phyloP scores from a whole-genome alignment of 64 coral and sea anemone genomes.

The Astreopora myriophthalma region DNA sequence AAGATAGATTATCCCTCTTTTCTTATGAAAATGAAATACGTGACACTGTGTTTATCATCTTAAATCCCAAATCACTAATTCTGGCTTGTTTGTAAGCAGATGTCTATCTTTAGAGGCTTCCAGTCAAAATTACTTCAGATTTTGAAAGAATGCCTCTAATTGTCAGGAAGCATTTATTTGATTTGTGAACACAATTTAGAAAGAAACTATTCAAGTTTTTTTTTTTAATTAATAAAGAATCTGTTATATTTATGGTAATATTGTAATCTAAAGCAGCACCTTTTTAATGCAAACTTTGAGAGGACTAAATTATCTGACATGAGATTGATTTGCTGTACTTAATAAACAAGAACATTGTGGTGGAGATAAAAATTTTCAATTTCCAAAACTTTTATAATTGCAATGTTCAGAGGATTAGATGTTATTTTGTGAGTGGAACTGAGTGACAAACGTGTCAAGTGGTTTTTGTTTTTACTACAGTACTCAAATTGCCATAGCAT shows the following conservation, averaged over 20 bases:
- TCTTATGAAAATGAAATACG: background rate
- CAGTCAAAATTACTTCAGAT: background rate
- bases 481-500: too few relatives aligned
- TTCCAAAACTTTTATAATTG: too few relatives aligned
- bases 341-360: background rate
- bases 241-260: conserved; percentile 25
- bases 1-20: background rate
- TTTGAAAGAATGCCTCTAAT: background rate
- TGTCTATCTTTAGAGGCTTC: background rate
- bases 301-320: background rate
- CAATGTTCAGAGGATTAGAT: too few relatives aligned
- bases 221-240: background rate
- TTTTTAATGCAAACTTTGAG: background rate
- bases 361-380: too few relatives aligned
- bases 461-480: too few relatives aligned
- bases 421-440: too few relatives aligned
- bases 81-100: background rate
- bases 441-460: too few relatives aligned
- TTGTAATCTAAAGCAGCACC: background rate
- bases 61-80: background rate
- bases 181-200: background rate
- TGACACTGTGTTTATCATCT: background rate
- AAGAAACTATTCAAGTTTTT: background rate
- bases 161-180: background rate
- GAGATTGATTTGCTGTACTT: background rate